Evolutionary conservation across 1,140 invertebrate species (phyloP).

Genomic region (Drosophila aff.): DNA sequence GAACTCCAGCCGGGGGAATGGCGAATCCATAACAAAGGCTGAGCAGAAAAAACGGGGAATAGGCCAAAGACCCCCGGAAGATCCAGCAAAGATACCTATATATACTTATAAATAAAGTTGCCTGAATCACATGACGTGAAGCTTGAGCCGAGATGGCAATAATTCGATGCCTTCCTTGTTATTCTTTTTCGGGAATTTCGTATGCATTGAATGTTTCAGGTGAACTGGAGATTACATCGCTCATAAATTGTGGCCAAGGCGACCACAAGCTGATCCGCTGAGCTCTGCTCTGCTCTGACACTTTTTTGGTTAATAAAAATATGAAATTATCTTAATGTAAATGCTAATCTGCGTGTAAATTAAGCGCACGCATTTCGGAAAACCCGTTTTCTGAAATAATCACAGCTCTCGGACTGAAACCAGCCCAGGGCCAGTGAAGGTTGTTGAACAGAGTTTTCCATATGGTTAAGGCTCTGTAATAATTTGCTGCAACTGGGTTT

Average conservation of each 20-base stretch:
- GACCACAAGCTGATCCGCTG: slow-evolving; percentile 1
- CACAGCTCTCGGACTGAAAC: not conserved
- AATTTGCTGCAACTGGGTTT: slow-evolving; percentile 61
- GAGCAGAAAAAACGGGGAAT: slow-evolving; percentile 27
- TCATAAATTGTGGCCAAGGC: slow-evolving; percentile 52
- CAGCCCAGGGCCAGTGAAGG: slow-evolving; percentile 53
- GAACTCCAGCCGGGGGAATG: slow-evolving; percentile 38
- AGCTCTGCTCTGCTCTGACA: slow-evolving; percentile 37
- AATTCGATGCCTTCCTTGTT: slow-evolving; percentile 22
- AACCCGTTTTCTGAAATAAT: slow-evolving; percentile 57
- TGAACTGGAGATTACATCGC: slow-evolving; percentile 49
- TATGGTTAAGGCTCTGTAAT: slow-evolving; percentile 4
- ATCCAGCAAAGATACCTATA: slow-evolving; percentile 18
- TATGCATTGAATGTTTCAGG: slow-evolving; percentile 38
- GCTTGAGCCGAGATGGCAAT: slow-evolving; percentile 23
- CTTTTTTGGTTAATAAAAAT: slow-evolving; percentile 69
- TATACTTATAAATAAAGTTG: slow-evolving; percentile 13
- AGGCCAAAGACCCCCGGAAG: slow-evolving; percentile 51
- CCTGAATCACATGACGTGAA: slow-evolving; percentile 29
- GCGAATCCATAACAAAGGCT: slow-evolving; percentile 47
- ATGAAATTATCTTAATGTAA: slow-evolving; percentile 76
- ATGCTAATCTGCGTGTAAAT: slow-evolving; percentile 77
- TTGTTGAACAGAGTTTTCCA: slow-evolving; percentile 45
- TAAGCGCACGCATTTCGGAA: slow-evolving; percentile 70
- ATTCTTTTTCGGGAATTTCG: slow-evolving; percentile 24